These are phyloP conservation scores for Oconnorella tubifera DNA, from an alignment of 2,888 invertebrate species.

Conservation along the genomic window DNA sequence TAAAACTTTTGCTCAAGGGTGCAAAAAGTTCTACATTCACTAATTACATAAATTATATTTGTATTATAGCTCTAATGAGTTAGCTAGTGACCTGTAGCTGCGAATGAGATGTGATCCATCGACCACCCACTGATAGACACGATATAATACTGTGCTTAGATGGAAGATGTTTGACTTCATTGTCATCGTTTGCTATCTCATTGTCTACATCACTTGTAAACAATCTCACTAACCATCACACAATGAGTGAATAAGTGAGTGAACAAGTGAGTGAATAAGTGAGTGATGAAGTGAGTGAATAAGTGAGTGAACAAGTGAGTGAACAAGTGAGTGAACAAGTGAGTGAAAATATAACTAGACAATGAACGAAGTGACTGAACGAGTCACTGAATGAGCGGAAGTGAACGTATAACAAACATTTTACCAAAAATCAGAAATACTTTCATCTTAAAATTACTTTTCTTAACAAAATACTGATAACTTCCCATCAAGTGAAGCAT, in stretches of 20 bases:
- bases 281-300: background rate
- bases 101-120: slow-evolving; percentile 58
- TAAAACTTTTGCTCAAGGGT: no score
- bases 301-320: background rate
- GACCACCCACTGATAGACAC: slow-evolving; percentile 56
- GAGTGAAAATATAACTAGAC: background rate
- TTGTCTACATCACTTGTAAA: slow-evolving; percentile 51
- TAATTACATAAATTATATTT: no score
- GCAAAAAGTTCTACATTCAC: no score
- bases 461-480: no score
- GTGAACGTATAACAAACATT: no score
- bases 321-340: background rate
- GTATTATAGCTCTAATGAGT: no score
- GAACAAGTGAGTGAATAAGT: background rate
- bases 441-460: no score
- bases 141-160: slow-evolving; percentile 58
- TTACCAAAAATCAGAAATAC: no score
- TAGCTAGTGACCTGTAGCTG: slow-evolving; percentile 57
- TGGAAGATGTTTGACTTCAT: slow-evolving; percentile 43
- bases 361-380: no score
- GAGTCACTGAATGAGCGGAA: no score
- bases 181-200: slow-evolving; percentile 33
- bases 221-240: slow-evolving; percentile 45
- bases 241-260: background rate
- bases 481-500: no score